Conservation (phyloP, 1,140 invertebrate genomes). For the Magallana ariakensis region DNA sequence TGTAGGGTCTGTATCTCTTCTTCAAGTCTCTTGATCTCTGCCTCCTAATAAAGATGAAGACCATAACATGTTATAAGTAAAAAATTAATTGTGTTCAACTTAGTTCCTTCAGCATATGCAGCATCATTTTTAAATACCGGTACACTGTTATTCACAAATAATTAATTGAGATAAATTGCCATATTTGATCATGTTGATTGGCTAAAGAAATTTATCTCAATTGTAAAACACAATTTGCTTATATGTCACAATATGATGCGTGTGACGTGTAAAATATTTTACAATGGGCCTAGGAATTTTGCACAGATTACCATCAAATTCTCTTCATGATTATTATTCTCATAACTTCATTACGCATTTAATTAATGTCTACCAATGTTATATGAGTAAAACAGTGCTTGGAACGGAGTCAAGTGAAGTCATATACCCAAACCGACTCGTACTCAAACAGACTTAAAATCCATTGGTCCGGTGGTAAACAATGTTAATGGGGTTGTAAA, state of each 20-base stretch:
- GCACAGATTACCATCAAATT: too few relatives aligned
- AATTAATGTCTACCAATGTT: too few relatives aligned
- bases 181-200: background rate
- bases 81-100: background rate
- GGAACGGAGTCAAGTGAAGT: too few relatives aligned
- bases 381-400: too few relatives aligned
- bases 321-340: too few relatives aligned
- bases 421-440: too few relatives aligned
- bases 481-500: too few relatives aligned
- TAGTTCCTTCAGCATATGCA: background rate
- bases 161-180: background rate
- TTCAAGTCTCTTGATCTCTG: slow-evolving; percentile 71
- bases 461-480: too few relatives aligned
- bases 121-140: background rate
- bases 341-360: too few relatives aligned
- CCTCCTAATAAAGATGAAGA: slow-evolving; percentile 66
- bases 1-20: slow-evolving; percentile 67
- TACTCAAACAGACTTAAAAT: too few relatives aligned
- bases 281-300: too few relatives aligned
- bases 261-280: too few relatives aligned
- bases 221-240: background rate
- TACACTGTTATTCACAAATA: background rate
- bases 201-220: background rate
- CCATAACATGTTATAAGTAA: background rate
- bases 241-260: background rate